These are phyloP conservation scores for Chelonus formosanus DNA, from an alignment of 2,888 invertebrate species.

Conservation along the genomic window DNA sequence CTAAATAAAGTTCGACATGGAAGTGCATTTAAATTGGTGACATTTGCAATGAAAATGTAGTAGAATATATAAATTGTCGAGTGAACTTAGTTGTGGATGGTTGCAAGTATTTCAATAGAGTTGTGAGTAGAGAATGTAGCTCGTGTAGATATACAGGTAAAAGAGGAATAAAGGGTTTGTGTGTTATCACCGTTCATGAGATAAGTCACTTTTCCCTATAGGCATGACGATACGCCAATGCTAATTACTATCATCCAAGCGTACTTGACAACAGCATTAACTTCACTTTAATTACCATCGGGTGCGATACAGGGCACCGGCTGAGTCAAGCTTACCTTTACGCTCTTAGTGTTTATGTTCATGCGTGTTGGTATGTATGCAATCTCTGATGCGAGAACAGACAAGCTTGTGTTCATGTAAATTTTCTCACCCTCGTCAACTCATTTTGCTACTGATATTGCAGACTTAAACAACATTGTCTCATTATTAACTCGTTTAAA, in stretches of 20 bases:
- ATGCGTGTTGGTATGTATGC: slow-evolving; percentile 9
- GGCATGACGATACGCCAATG: slow-evolving; percentile 43
- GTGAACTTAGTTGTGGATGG: not conserved
- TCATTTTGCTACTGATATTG: slow-evolving; percentile 11
- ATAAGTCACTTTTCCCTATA: slow-evolving; percentile 22
- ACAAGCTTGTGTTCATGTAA: slow-evolving; percentile 19
- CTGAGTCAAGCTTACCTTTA: slow-evolving; percentile 20
- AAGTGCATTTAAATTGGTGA: slow-evolving; percentile 3
- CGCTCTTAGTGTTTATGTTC: slow-evolving; percentile 7
- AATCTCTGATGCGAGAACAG: slow-evolving; percentile 14
- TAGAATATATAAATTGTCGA: not conserved
- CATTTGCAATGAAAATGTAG: slow-evolving; percentile 4
- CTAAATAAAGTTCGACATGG: not conserved
- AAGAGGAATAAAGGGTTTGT: slow-evolving; percentile 2
- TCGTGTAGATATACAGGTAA: not conserved
- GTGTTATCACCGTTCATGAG: slow-evolving; percentile 20
- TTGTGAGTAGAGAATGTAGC: not conserved
- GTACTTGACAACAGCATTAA: slow-evolving; percentile 47
- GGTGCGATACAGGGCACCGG: slow-evolving; percentile 22
- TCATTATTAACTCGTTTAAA: too few relatives aligned
- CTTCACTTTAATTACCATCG: slow-evolving; percentile 48
- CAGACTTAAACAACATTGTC: not conserved
- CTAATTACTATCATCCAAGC: slow-evolving; percentile 48
- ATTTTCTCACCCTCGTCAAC: slow-evolving; percentile 8
- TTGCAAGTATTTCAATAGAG: not conserved